phyloP scores from a whole-genome alignment of 2,113 vertebrate species.

The Lepus europaeus region DNA sequence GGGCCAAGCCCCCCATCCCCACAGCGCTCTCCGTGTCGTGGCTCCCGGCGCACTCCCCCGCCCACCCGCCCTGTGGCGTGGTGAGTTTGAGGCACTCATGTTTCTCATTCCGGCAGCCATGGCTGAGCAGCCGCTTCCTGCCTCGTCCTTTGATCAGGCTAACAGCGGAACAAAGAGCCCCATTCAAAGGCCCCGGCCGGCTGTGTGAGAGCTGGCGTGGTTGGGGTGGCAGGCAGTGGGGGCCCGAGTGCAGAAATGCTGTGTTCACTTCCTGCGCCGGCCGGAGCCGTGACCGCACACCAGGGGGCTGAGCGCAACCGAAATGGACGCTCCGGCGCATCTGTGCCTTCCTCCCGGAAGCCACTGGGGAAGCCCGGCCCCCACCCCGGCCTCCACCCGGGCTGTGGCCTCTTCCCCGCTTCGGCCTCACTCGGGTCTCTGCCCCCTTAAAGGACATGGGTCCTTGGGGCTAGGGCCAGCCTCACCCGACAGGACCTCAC shows the following conservation, averaged over 20 bases:
- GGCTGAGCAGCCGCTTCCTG: background rate
- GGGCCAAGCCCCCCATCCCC: too few relatives aligned
- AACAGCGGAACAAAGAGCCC: background rate
- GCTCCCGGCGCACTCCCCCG: too few relatives aligned
- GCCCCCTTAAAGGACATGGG: too few relatives aligned
- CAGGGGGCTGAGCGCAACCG: background rate
- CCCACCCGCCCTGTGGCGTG: background rate
- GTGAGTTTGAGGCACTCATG: background rate
- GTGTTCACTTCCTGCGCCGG: background rate
- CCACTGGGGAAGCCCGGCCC: too few relatives aligned
- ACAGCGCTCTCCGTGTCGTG: too few relatives aligned
- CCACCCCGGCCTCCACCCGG: too few relatives aligned
- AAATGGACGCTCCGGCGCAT: background rate
- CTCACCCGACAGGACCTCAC: too few relatives aligned
- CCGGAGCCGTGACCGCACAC: background rate
- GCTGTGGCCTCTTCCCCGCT: background rate
- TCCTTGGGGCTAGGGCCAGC: background rate
- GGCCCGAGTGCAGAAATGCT: background rate
- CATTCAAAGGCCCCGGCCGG: background rate
- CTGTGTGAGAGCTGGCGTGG: background rate
- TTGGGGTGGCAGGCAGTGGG: background rate
- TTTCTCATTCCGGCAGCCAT: background rate
- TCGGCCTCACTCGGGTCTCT: rapidly evolving
- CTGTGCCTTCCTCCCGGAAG: background rate
- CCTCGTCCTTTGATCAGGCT: background rate